Conservation (phyloP, 1,140 invertebrate species). For the Steinernema feltiae region DNA sequence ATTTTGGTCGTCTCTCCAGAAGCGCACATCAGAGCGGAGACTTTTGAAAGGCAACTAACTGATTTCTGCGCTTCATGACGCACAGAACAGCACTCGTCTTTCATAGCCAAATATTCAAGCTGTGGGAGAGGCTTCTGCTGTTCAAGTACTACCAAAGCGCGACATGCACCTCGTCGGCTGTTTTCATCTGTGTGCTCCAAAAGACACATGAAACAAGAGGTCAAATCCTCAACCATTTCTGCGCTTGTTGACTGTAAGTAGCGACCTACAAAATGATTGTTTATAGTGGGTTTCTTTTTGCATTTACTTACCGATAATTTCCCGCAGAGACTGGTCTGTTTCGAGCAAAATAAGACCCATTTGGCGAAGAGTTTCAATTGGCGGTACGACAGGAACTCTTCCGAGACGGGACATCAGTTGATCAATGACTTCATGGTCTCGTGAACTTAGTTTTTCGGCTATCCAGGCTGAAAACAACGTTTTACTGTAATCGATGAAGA, state of each 20-base stretch:
- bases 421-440: slow-evolving; percentile 20
- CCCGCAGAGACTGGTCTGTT: slow-evolving; percentile 3
- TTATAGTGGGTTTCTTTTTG: too few species aligned
- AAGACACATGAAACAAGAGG: slow-evolving; percentile 33
- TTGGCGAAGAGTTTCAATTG: slow-evolving; percentile 34
- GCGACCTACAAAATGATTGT: slow-evolving; percentile 30
- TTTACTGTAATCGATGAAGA: slow-evolving; percentile 1
- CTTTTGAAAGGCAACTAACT: background rate
- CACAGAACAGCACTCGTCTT: slow-evolving; percentile 18
- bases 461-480: slow-evolving; percentile 36
- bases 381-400: slow-evolving; percentile 35
- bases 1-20: slow-evolving; percentile 32
- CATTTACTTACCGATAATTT: slow-evolving; percentile 31
- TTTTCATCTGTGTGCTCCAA: slow-evolving; percentile 25
- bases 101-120: slow-evolving; percentile 36
- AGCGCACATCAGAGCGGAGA: slow-evolving; percentile 21
- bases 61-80: slow-evolving; percentile 26
- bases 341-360: slow-evolving; percentile 24
- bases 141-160: slow-evolving; percentile 21
- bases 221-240: slow-evolving; percentile 28
- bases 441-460: slow-evolving; percentile 25
- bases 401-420: slow-evolving; percentile 27
- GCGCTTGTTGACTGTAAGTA: slow-evolving; percentile 23
- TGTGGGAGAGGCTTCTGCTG: background rate
- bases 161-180: slow-evolving; percentile 28